phyloP scores from a whole-genome alignment of 35 echinoderm and acorn worm genomes.

The Acanthaster planci region DNA sequence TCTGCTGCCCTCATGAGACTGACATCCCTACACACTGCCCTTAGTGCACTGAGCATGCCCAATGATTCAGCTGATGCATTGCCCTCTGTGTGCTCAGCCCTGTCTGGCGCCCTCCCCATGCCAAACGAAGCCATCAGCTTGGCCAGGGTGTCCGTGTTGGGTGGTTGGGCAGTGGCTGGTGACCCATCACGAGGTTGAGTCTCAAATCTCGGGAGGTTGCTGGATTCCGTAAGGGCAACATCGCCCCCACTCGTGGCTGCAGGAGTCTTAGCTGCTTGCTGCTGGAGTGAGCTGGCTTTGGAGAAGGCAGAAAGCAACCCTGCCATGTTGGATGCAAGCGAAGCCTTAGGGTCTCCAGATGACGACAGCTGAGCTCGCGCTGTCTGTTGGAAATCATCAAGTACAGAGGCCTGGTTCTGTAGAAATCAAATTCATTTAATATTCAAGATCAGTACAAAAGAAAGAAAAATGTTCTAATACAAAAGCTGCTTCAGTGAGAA shows the following conservation, averaged over 20 bases:
- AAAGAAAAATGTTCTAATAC: no score
- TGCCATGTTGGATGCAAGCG: conserved; percentile 27
- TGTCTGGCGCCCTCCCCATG: background rate
- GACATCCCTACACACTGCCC: conserved; percentile 57
- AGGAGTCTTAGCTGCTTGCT: background rate
- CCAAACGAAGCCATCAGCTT: conserved; percentile 59
- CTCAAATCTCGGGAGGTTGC: background rate
- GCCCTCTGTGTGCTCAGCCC: background rate
- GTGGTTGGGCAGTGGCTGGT: conserved; percentile 3
- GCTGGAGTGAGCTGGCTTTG: conserved; percentile 16
- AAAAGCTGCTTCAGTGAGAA: no score
- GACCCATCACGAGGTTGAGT: background rate
- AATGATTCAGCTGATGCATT: background rate
- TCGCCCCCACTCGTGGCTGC: background rate
- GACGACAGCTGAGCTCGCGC: conserved; percentile 19
- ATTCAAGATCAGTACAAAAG: no score
- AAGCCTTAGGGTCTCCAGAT: background rate
- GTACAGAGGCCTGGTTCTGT: conserved; percentile 64
- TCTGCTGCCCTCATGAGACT: conserved; percentile 46
- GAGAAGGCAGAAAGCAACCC: conserved; percentile 49
- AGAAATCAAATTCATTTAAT: no score
- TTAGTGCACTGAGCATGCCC: conserved; percentile 32
- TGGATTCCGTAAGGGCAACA: background rate
- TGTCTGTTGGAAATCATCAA: conserved; percentile 52
- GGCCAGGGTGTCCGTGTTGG: conserved; percentile 13